These are phyloP conservation scores for Drosophila simulans DNA, from an alignment of 1,140 invertebrate species.

Conservation along the genomic window DNA sequence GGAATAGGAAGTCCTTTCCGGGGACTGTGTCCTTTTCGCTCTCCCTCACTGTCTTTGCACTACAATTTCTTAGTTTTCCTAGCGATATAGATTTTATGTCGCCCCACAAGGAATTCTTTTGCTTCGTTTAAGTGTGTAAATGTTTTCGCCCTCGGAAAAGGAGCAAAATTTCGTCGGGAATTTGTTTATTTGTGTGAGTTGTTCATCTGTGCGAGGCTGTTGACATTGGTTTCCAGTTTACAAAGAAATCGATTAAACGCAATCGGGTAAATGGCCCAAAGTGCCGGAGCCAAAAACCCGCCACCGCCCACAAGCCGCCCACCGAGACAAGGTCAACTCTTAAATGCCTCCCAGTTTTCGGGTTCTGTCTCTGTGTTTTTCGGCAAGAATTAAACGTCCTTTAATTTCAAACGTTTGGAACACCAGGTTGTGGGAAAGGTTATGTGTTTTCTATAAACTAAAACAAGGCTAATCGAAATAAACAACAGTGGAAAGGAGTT, in stretches of 20 bases:
- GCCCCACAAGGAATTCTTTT: slow-evolving; percentile 50
- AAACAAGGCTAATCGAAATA: slow-evolving; percentile 1
- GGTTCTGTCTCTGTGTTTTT: slow-evolving; percentile 32
- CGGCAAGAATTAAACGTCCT: slow-evolving; percentile 37
- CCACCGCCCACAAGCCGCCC: slow-evolving; percentile 15
- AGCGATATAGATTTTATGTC: slow-evolving; percentile 54
- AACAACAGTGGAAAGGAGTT: slow-evolving; percentile 14
- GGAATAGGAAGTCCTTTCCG: slow-evolving; percentile 11
- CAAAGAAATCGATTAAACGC: slow-evolving; percentile 70
- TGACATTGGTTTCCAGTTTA: slow-evolving; percentile 69
- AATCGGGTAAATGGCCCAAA: slow-evolving; percentile 64
- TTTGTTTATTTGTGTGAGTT: slow-evolving; percentile 47
- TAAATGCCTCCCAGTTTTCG: slow-evolving; percentile 45
- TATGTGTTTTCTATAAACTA: slow-evolving; percentile 17
- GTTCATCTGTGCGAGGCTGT: slow-evolving; percentile 53
- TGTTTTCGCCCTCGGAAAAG: slow-evolving; percentile 52
- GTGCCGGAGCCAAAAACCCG: slow-evolving; percentile 25
- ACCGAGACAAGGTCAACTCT: slow-evolving; percentile 57
- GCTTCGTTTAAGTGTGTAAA: slow-evolving; percentile 62
- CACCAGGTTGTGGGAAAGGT: not conserved
- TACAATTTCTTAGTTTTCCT: slow-evolving; percentile 55
- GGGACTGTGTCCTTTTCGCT: slow-evolving; percentile 7
- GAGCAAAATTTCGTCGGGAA: slow-evolving; percentile 44
- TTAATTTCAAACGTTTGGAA: not conserved
- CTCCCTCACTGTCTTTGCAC: slow-evolving; percentile 32